Conservation (phyloP, 2,888 invertebrate genomes). For the Bruchidius siliquastri region DNA sequence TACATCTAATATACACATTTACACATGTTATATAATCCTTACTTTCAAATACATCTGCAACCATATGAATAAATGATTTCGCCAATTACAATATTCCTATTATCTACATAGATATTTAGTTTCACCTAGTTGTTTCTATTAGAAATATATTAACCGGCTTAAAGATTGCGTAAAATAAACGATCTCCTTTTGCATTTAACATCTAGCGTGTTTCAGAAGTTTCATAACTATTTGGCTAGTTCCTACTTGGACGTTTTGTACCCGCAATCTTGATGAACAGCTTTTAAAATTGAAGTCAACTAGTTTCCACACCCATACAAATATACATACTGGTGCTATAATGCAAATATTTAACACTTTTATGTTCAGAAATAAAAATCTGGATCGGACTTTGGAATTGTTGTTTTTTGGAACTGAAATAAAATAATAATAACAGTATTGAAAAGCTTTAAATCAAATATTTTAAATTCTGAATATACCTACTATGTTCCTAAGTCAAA, state of each 20-base stretch:
- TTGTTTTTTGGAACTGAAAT: no score
- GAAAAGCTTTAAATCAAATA: no score
- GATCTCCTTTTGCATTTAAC: not conserved
- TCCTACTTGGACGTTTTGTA: not conserved
- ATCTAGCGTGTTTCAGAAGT: not conserved
- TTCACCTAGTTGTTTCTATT: not conserved
- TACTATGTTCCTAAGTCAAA: no score
- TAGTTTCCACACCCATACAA: not conserved
- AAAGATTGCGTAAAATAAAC: not conserved
- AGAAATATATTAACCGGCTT: not conserved
- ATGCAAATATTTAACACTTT: no score
- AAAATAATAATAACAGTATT: no score
- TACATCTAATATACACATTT: not conserved
- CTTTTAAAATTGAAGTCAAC: not conserved
- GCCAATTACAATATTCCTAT: not conserved
- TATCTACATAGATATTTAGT: not conserved
- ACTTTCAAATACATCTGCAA: not conserved
- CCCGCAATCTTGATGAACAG: not conserved
- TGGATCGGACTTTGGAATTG: no score
- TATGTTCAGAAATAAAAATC: no score
- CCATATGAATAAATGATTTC: not conserved
- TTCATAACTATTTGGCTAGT: not conserved
- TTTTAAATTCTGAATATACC: no score
- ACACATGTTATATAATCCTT: not conserved
- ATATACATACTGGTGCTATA: not conserved